Evolutionary conservation across 2,113 vertebrate genomes (phyloP).

Genomic region (Pseudorasbora parva): DNA sequence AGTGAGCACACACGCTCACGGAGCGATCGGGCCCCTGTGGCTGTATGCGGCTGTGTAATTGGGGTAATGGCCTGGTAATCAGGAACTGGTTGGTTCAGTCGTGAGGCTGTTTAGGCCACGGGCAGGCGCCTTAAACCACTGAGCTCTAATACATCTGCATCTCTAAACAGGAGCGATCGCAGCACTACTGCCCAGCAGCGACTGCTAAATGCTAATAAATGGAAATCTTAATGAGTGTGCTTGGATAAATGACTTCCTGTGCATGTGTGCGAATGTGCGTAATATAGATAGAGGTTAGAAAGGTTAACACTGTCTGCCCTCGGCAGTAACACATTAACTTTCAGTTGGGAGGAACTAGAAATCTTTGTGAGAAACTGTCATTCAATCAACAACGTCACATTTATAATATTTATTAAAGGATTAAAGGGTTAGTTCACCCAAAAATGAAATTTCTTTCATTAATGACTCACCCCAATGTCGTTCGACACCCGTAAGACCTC

Average conservation of each 20-base stretch:
- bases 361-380: not conserved
- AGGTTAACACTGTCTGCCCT: slow-evolving; percentile 41
- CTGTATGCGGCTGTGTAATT: slow-evolving; percentile 47
- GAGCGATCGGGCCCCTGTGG: slow-evolving; percentile 30
- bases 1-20: slow-evolving; percentile 30
- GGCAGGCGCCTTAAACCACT: slow-evolving; percentile 26
- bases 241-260: slow-evolving; percentile 18
- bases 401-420: not conserved
- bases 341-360: not conserved
- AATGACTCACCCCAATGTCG: too few relatives aligned
- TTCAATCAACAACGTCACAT: not conserved
- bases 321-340: slow-evolving; percentile 28
- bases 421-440: too few relatives aligned
- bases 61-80: slow-evolving; percentile 53
- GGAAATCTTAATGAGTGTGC: slow-evolving; percentile 17
- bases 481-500: too few relatives aligned
- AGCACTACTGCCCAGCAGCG: slow-evolving; percentile 29
- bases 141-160: slow-evolving; percentile 34
- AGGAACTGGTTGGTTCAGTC: slow-evolving; percentile 35
- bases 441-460: too few relatives aligned
- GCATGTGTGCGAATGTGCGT: not conserved
- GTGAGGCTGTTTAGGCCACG: slow-evolving; percentile 36
- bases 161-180: slow-evolving; percentile 13
- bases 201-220: slow-evolving; percentile 33
- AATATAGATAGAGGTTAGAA: slow-evolving; percentile 28